Evolutionary conservation across 2,797 vertebrate genomes (phyloP), one percentile per base, ranked within the genome.

Genomic region (Erethizon dorsatum): DNA sequence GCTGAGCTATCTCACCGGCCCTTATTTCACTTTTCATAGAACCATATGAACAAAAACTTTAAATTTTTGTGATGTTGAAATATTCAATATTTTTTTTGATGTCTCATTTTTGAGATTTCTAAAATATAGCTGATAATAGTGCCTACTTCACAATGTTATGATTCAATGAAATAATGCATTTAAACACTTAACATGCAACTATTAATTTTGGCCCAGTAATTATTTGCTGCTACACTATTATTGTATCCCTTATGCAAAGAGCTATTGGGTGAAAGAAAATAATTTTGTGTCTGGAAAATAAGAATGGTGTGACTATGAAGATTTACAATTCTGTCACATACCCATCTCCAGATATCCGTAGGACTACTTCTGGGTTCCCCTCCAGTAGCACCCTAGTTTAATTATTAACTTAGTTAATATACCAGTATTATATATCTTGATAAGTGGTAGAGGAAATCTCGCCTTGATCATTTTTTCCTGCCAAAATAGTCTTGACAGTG

Each of bases 171-270:
- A 77, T 80, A 59, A 47, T 65, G 28, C 41, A 56, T 54, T 26
- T 22, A 61, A 78, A 67, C 65, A 79, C n/a, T 92, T 90, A 57
- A 28, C 22, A 50, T 31, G 56, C 69, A 59, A 63, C 71, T 91
- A 45, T 41, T 93, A 83, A 63, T 80, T 97, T 93, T 91, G 67
- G 50, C 41, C 71, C 33, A 88, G 2, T 91, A 73, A 90, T 47
- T 87, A 45, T 88, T 92, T 94, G 2, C 15, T 89, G 45, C 86
- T 41, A 41, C 90, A n/a, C 26, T 91, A 37, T 90, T 92, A 59
- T 22, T 86, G 3, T 33, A 69, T 86, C 26, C 45, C 88, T 83
- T 67, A 77, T 69, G 0, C 37, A 94, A 80, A 57, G 31, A 87
- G 37, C 41, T 83, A 4, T 57, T 83, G 28, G 33, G 14, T 63